Conservation (phyloP, 1,140 invertebrate genomes). For the Magallana gigas region DNA sequence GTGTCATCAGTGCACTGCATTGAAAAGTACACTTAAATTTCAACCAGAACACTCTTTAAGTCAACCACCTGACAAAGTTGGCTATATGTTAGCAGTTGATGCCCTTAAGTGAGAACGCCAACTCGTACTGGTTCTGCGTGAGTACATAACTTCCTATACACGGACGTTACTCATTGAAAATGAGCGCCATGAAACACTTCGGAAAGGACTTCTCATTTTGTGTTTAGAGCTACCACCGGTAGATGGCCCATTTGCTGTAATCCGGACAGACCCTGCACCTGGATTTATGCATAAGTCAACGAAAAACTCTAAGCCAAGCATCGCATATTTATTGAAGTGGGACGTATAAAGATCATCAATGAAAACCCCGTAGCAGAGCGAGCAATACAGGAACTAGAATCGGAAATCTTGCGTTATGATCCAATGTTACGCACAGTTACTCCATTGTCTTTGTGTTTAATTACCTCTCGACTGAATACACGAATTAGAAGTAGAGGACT, state of each 20-base stretch:
- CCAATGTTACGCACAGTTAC: constrained; percentile 26
- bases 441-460: no score
- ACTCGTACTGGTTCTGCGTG: constrained; percentile 50
- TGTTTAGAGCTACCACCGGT: constrained; percentile 21
- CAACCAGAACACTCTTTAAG: background rate
- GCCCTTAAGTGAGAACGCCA: no score
- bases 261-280: background rate
- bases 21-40: constrained; percentile 39
- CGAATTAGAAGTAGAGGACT: no score
- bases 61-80: constrained; percentile 53
- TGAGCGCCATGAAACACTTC: constrained; percentile 6
- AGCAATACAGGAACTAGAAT: constrained; percentile 51
- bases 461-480: no score
- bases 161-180: constrained; percentile 29
- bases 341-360: constrained; percentile 55
- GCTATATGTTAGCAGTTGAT: constrained; percentile 55
- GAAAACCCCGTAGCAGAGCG: constrained; percentile 61
- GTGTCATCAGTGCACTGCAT: constrained; percentile 58
- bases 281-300: constrained; percentile 26
- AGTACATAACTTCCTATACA: constrained; percentile 57
- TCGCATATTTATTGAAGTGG: constrained; percentile 55
- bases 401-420: constrained; percentile 42
- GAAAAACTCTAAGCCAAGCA: constrained; percentile 40
- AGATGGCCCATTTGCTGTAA: constrained; percentile 10
- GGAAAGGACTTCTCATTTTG: background rate